Percentiles rank a stretch among this genome's conserved stretches.
phyloP scores from a whole-genome alignment of 2,888 invertebrate genomes.

The Acronicta psi region DNA sequence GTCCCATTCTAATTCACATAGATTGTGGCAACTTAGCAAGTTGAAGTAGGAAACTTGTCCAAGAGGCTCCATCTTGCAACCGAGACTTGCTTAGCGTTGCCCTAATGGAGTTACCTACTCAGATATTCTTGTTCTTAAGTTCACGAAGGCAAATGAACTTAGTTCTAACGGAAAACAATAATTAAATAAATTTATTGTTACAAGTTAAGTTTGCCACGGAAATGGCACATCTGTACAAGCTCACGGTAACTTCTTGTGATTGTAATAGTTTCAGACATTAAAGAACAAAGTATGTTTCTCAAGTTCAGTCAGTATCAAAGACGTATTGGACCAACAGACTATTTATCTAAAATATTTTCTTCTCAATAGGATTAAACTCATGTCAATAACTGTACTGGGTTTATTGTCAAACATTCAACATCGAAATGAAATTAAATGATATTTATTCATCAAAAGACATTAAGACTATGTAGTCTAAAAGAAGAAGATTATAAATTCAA shows the following conservation, averaged over 20 bases:
- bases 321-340: too few species aligned
- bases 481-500: too few species aligned
- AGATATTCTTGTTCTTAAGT: constrained; percentile 35
- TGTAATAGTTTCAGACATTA: constrained; percentile 4
- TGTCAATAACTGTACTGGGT: too few species aligned
- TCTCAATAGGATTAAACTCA: too few species aligned
- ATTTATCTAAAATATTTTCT: too few species aligned
- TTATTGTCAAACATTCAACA: too few species aligned
- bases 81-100: constrained; percentile 46
- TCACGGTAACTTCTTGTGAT: neutral
- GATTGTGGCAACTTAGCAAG: constrained; percentile 49
- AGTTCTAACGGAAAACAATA: constrained; percentile 17
- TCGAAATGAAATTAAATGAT: too few species aligned
- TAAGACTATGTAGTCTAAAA: too few species aligned
- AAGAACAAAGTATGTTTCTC: neutral
- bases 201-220: neutral
- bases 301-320: too few species aligned
- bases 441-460: too few species aligned
- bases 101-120: constrained; percentile 50
- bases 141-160: constrained; percentile 25
- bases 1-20: constrained; percentile 49
- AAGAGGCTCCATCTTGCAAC: constrained; percentile 56
- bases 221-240: neutral
- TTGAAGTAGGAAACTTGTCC: constrained; percentile 60
- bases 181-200: constrained; percentile 8